Percentiles rank a stretch among this genome's conserved stretches.
Evolutionary conservation across 2,113 vertebrate genomes (phyloP).

Genomic region (Lepisosteus osseus): DNA sequence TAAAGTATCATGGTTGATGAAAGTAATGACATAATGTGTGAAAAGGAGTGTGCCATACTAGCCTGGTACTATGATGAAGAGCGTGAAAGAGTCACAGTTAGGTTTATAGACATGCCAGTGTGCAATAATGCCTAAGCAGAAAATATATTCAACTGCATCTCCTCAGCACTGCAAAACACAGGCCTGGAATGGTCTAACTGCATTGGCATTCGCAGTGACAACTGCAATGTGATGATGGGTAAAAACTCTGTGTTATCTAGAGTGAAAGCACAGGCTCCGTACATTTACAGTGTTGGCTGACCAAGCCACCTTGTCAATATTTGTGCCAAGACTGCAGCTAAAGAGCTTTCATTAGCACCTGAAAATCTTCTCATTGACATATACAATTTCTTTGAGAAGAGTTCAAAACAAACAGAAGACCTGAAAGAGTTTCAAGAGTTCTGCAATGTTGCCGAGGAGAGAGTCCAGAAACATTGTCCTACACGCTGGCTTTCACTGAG

Average conservation of each 20-base stretch:
- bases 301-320: constrained; percentile 15
- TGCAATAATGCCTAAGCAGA: constrained; percentile 20
- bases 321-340: constrained; percentile 20
- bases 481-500: constrained; percentile 14
- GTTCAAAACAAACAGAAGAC: not conserved
- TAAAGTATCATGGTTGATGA: constrained; percentile 24
- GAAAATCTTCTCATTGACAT: constrained; percentile 14
- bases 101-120: constrained; percentile 21
- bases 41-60: not conserved
- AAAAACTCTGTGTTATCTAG: constrained; percentile 17
- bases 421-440: not conserved
- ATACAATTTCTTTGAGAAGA: constrained; percentile 13
- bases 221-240: constrained; percentile 19
- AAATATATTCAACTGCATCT: constrained; percentile 9
- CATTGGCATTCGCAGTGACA: constrained; percentile 23
- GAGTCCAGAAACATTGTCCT: not conserved
- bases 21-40: constrained; percentile 15
- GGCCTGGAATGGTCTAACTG: constrained; percentile 16
- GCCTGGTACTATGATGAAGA: not conserved
- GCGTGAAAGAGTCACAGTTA: not conserved
- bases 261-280: constrained; percentile 17
- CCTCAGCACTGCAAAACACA: constrained; percentile 10
- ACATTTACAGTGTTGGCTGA: constrained; percentile 12
- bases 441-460: not conserved
- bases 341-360: constrained; percentile 10